Evolutionary conservation across 2,113 vertebrate genomes (phyloP).

Genomic region (Tragelaphus imberbis): DNA sequence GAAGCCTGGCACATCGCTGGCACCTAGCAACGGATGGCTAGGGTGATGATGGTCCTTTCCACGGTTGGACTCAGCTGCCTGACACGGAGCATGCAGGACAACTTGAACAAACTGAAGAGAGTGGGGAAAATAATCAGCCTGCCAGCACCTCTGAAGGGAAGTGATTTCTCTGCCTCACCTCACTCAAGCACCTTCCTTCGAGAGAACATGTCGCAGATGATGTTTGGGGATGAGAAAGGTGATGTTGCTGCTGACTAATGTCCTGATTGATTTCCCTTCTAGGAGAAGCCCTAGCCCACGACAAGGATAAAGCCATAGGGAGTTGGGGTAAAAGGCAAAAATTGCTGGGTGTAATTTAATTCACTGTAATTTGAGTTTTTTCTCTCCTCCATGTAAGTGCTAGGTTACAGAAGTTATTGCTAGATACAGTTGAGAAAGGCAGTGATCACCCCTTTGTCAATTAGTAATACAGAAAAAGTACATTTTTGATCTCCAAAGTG

Average conservation of each 20-base stretch:
- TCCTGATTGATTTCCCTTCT: background rate
- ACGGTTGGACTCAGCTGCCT: accelerated
- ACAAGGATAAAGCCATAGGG: background rate
- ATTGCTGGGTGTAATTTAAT: background rate
- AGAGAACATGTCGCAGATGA: background rate
- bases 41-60: background rate
- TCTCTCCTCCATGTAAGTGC: background rate
- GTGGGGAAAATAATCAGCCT: no score
- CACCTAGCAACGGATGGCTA: background rate
- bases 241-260: background rate
- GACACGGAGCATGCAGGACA: background rate
- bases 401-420: background rate
- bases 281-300: background rate
- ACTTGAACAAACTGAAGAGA: background rate
- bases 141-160: background rate
- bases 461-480: background rate
- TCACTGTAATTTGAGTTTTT: background rate
- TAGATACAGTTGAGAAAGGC: background rate
- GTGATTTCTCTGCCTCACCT: background rate
- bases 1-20: background rate
- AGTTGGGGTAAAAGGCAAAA: background rate
- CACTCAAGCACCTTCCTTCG: background rate
- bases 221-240: background rate
- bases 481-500: background rate
- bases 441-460: background rate